Percentiles rank a stretch among this genome's conserved stretches.
Evolutionary conservation across 2,113 vertebrate species (phyloP).

Genomic region (Lanius ludovicianus): DNA sequence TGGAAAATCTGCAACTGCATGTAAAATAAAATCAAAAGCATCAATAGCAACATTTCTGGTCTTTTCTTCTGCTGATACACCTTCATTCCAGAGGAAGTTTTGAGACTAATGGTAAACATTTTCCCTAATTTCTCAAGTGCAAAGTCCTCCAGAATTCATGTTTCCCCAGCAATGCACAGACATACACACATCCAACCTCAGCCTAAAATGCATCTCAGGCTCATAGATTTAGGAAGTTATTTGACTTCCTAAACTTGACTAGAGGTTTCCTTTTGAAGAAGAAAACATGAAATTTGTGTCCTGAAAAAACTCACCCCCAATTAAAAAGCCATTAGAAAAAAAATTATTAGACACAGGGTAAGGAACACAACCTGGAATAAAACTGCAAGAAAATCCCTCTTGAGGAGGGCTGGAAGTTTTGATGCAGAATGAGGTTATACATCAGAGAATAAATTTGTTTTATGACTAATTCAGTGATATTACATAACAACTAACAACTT

Average conservation of each 20-base stretch:
- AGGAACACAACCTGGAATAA: background rate
- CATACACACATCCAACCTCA: too few relatives aligned
- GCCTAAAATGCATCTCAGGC: accelerated
- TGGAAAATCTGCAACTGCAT: background rate
- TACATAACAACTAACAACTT: background rate
- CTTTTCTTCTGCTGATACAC: background rate
- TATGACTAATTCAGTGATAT: background rate
- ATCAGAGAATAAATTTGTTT: background rate
- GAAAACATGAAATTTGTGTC: background rate
- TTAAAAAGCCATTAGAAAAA: background rate
- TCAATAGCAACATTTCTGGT: background rate
- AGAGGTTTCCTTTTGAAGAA: background rate
- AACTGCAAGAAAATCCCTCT: background rate
- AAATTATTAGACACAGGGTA: background rate
- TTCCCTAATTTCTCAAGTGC: background rate
- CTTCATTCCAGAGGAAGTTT: background rate
- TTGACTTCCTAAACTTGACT: background rate
- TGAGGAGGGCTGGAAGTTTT: background rate
- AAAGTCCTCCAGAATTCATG: background rate
- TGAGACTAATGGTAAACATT: background rate
- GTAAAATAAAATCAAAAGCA: background rate
- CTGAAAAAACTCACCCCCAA: background rate
- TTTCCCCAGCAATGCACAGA: background rate
- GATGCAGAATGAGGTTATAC: background rate
- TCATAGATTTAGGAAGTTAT: background rate